Base-by-base conservation (phyloP, 2,113 vertebrate genomes). In the Boulengeromyrus knoepffleri region DNA sequence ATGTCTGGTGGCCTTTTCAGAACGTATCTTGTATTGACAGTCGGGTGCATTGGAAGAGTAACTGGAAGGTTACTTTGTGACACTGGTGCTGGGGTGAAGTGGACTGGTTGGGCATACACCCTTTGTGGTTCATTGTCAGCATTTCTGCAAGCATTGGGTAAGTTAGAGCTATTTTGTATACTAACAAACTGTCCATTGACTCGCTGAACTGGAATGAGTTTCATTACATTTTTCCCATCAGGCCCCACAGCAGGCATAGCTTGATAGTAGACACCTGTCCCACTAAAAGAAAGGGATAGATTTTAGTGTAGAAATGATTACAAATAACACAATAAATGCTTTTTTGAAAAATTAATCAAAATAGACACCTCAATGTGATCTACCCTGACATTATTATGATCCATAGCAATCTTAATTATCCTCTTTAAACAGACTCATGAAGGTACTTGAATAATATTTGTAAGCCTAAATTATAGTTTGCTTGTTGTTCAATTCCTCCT, bases 221-320 rank as follows among this genome's bases (percentile, higher is more conserved):
- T 97, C 96, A 99, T 96, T 90, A 98, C 95, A 90, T 97, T 98
- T 94, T 96, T 97, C 92, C 97, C 97, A 93, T 97, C 96, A 39
- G 94, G 93, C 92, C 96, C 97, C 36, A 97, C 94, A 21, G 95
- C 97, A 92, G 97, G 97, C 95, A 97, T 92, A 47, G 97, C 96
- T 94, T 95, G 96, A 94, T 98, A 98, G 94, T 97, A 95, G 91
- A 96, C 96, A 91, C 97, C 97, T 91, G 96, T 95, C 93, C 96
- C 93, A 93, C 97, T 98, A 62, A 42, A 50, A 62, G 53, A 58
- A 39, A 58, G 53, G 42, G 12, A 19, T n/a, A 87, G 13, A 31
- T 27, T 87, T 87, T 87, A 31, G 49, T 87, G 5, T 13, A 46
- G 39, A 88, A 24, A 13, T 39, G 13, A 49, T 24, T 62, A 56